Conservation (phyloP, 2,797 vertebrate genomes). For the Cynopterus sphinx region DNA sequence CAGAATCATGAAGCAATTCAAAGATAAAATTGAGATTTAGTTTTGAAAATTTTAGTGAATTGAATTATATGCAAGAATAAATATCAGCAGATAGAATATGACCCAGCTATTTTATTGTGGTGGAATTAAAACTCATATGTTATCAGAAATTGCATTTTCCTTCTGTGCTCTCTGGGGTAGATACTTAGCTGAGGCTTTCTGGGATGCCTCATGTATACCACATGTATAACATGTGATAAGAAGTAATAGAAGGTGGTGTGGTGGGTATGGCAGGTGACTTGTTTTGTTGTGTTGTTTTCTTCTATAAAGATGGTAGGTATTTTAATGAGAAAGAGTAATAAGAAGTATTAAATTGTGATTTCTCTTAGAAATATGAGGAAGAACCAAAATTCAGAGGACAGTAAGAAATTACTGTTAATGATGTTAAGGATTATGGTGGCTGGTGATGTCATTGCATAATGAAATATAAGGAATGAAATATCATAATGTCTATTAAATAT, state of each 20-base stretch:
- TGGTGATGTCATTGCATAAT: neutral
- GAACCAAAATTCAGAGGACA: neutral
- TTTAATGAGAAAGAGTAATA: neutral
- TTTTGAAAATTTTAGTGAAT: neutral
- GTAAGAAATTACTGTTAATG: neutral
- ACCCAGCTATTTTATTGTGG: neutral
- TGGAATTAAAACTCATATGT: neutral
- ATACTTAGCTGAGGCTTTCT: neutral
- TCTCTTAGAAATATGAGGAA: neutral
- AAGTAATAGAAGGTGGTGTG: neutral
- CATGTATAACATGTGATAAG: neutral
- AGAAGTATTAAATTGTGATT: neutral
- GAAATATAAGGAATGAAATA: neutral
- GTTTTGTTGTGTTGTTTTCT: neutral
- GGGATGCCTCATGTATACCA: too few relatives aligned
- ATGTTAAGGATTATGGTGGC: neutral
- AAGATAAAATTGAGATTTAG: neutral
- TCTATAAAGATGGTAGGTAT: neutral
- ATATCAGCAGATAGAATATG: neutral
- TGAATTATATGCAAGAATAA: constrained; percentile 17
- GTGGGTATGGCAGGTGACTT: neutral
- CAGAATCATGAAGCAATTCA: neutral
- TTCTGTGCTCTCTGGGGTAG: neutral
- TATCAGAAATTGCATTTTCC: neutral
- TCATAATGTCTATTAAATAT: neutral